Evolutionary conservation across 2,113 vertebrate genomes (phyloP).

Genomic region (Semnornis frantzii): DNA sequence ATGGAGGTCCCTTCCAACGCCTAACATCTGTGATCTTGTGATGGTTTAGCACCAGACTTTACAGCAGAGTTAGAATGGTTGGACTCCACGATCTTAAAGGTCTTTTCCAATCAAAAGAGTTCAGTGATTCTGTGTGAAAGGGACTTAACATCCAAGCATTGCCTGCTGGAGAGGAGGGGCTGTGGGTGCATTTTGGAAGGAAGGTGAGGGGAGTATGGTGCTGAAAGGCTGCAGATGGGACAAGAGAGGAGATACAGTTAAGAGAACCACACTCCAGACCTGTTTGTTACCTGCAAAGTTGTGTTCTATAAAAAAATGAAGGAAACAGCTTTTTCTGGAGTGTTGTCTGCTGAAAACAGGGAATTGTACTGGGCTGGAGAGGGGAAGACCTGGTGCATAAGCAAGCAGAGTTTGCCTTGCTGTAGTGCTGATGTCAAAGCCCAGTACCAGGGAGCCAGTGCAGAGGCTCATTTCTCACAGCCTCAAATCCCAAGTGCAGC

Average conservation of each 20-base stretch:
- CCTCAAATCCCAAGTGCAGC: accelerated
- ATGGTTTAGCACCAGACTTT: too few relatives aligned
- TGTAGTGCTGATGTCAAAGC: neutral
- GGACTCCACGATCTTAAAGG: too few relatives aligned
- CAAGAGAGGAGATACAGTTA: neutral
- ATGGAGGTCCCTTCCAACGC: too few relatives aligned
- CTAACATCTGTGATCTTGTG: too few relatives aligned
- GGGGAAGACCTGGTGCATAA: neutral
- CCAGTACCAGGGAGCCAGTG: neutral
- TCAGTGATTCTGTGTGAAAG: neutral
- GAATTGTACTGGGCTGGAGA: neutral
- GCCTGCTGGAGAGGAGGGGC: neutral
- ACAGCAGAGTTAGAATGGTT: too few relatives aligned
- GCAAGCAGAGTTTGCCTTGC: neutral
- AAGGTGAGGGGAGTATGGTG: neutral
- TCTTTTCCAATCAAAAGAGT: too few relatives aligned
- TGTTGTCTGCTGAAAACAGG: neutral
- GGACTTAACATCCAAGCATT: neutral
- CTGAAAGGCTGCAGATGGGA: neutral
- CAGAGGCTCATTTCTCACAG: neutral
- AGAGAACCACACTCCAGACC: neutral
- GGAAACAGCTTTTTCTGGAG: neutral
- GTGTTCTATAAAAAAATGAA: neutral
- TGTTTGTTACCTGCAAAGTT: neutral
- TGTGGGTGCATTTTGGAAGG: neutral